These are phyloP conservation scores for Cyanocitta stelleri DNA, from an alignment of 2,113 vertebrate species.

Conservation along the genomic window DNA sequence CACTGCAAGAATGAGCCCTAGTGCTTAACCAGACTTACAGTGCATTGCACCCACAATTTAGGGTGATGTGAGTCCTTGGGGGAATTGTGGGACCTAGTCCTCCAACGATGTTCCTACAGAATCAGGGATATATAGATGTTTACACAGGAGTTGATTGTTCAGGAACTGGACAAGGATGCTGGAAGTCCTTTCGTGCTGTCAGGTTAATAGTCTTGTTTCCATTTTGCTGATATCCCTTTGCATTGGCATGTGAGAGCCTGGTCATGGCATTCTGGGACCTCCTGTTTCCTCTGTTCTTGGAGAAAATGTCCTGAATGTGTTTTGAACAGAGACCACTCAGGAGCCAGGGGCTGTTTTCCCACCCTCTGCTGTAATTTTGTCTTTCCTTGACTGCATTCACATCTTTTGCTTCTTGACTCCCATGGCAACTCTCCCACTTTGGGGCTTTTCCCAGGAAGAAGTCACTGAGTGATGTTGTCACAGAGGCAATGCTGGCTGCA, in stretches of 20 bases:
- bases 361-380: not conserved
- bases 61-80: not conserved
- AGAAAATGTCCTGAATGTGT: not conserved
- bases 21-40: not conserved
- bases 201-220: not conserved
- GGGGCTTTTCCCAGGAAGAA: not conserved
- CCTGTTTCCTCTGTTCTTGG: not conserved
- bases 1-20: not conserved
- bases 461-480: not conserved
- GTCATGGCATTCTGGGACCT: not conserved
- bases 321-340: not conserved
- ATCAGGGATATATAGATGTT: not conserved
- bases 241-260: not conserved
- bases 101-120: not conserved
- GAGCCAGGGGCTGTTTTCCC: not conserved
- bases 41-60: rapidly evolving
- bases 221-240: not conserved
- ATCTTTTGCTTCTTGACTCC: not conserved
- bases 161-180: not conserved
- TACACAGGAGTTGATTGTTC: not conserved
- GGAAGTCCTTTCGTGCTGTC: not conserved
- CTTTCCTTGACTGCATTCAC: not conserved
- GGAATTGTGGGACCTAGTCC: not conserved
- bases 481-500: not conserved
- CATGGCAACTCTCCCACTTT: not conserved